Evolutionary conservation across 1,140 invertebrate genomes (phyloP), one percentile per base, ranked within the genome.

Genomic region (Drosophila pectinifera): DNA sequence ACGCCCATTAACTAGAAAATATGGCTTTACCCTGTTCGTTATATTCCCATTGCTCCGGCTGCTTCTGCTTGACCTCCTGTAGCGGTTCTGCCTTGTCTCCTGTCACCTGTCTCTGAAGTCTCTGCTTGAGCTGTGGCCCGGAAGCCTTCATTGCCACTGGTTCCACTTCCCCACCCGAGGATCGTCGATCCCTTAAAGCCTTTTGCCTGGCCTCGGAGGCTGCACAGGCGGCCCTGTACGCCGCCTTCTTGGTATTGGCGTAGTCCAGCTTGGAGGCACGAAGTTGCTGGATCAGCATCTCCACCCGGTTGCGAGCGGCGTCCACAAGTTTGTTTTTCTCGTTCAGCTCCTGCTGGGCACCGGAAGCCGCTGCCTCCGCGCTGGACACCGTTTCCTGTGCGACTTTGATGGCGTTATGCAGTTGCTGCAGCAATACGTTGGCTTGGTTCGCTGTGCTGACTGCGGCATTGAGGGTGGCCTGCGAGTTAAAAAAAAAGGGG

Each of bases 261-360:
- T 95, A 93, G 64, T 95, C 95, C 0, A 91, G 80, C 57, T 93
- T 93, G 1, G 94, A 94, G n/a, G 89, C 91, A 70, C 93, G 93
- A 34, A 95, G 75, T 68, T 95, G 94, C 54, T 93, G 93, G 43
- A 93, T 92, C 3, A 95, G 80, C 63, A 94, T 92, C 5, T 94
- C 94, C 39, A 95, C 90, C 48, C 95, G 93, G 24, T 92, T 93
- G 65, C 94, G 93, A 0, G 95, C 94, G 14, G 94, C 94, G 0
- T 94, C 93, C 8, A 95, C 70, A 14, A 95, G 91, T 61, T 95
- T 93, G n/a, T 93, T 93, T 65, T 95, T 95, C 64, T 95, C 94
- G 14, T 91, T 85, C 4, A 95, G 39, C 5, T 94, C 94, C 64
- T 93, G 92, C 54, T 95, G 92, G 0, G 94, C 93, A 3, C 94